Conservation (phyloP, 2,797 vertebrate species). For the Orientallactaga sibirica region DNA sequence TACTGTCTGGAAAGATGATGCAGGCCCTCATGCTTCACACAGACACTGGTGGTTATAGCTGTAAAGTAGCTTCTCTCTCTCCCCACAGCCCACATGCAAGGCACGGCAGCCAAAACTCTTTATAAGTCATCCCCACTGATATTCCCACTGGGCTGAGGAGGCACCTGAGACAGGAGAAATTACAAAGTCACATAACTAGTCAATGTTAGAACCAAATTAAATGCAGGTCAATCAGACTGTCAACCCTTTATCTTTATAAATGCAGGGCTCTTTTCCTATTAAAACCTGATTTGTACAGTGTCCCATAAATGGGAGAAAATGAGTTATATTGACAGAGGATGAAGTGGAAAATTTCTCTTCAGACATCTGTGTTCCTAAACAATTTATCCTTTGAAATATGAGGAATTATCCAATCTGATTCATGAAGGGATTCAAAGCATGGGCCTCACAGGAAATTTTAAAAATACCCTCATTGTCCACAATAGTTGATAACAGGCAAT, state of each 20-base stretch:
- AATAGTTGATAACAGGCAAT: slow-evolving; percentile 60
- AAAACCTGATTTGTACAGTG: slow-evolving; percentile 43
- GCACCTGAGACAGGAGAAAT: background rate
- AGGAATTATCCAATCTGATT: slow-evolving; percentile 55
- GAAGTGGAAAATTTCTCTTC: slow-evolving; percentile 77
- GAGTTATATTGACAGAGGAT: slow-evolving; percentile 68
- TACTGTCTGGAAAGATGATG: no score
- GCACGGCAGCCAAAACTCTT: background rate
- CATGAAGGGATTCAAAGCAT: slow-evolving; percentile 63
- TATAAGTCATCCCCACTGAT: background rate
- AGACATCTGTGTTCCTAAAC: slow-evolving; percentile 63
- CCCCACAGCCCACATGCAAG: no score
- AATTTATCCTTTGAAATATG: slow-evolving; percentile 79
- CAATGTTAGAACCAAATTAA: background rate
- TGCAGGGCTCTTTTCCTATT: slow-evolving; percentile 51
- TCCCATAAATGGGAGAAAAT: background rate
- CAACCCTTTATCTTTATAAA: slow-evolving; percentile 17
- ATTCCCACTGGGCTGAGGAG: slow-evolving; percentile 35
- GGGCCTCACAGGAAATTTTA: slow-evolving; percentile 61
- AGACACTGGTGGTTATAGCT: fast-evolving
- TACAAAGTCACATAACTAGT: background rate
- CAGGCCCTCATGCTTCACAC: background rate
- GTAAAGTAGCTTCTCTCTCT: background rate
- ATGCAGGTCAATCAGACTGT: background rate
- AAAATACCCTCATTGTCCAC: slow-evolving; percentile 71